Evolutionary conservation across 2,888 invertebrate species (phyloP), one percentile per base, ranked within the genome.

Genomic region (Orthosia gracilis): DNA sequence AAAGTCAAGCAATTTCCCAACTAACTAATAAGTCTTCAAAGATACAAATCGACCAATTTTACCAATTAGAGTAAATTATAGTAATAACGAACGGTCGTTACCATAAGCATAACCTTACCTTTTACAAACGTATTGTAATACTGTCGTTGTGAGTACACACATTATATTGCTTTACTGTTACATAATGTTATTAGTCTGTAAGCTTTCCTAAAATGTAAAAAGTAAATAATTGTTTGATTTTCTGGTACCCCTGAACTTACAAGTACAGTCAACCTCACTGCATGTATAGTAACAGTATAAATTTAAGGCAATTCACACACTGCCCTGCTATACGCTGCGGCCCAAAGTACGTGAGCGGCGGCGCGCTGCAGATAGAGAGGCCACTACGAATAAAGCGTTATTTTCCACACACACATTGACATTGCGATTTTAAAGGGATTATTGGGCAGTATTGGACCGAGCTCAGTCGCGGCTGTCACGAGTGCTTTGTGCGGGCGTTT

Each of bases 41-140:
- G 18, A 64, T n/a, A 61, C 21, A 45, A 61, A 66, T 67, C 55
- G 12, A 50, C 15, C 49, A 50, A 0, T 72, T 55, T 9, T 12
- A 21, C 11, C 45, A 75, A 65, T 76, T 75, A 55, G 23, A 54
- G 18, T 15, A 50, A 75, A 75, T 69, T 55, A 76, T 21, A 47
- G 45, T n/a, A n/a, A 26, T 67, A 50, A 73, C 67, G 52, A n/a
- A 49, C n/a, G 61, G 4, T 61, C 18, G 23, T 61, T 40, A 23
- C 18, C 21, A 26, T 70, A 67, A 23, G 15, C 21, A 26, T 70
- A 67, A 23, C 15, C 50, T 55, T 15, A 40, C 65, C 55, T 23
- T 76, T 66, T 67, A 67, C 31, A 52, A 75, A 70, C 45, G 40
- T 23, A 55, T 64, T 65, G 26, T 45, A 49, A 69, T 69, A 55